phyloP scores from a whole-genome alignment of 2,888 invertebrate genomes.

The Lycaena phlaeas region DNA sequence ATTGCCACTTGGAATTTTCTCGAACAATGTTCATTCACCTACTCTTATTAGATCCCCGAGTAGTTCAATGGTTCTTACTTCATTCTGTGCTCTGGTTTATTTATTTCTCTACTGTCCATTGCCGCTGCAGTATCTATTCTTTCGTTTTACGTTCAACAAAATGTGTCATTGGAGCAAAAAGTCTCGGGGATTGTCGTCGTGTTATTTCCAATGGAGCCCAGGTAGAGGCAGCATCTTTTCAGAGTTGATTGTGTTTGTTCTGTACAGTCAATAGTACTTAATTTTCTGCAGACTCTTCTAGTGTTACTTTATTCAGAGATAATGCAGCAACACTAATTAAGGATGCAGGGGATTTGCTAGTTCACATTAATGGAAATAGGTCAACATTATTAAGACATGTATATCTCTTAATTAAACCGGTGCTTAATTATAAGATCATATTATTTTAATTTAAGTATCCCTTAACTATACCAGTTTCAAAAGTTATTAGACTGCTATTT shows the following conservation, averaged over 20 bases:
- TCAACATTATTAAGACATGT: neutral
- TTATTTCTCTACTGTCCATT: conserved; percentile 9
- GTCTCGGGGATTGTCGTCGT: conserved; percentile 4
- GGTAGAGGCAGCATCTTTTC: conserved; percentile 19
- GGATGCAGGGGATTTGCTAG: neutral
- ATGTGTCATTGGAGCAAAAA: conserved; percentile 10
- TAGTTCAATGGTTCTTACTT: conserved; percentile 7
- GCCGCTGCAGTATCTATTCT: conserved; percentile 8
- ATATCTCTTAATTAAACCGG: too few relatives aligned
- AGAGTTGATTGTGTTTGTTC: conserved; percentile 27
- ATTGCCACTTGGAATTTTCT: conserved; percentile 37
- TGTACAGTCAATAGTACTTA: conserved; percentile 43
- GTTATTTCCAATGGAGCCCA: neutral
- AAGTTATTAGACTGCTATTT: too few relatives aligned
- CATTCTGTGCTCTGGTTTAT: neutral
- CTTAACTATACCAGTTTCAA: too few relatives aligned
- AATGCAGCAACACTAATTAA: conserved; percentile 11
- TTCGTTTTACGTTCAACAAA: neutral
- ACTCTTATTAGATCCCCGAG: conserved; percentile 29
- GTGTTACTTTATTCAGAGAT: conserved; percentile 15
- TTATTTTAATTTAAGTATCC: too few relatives aligned
- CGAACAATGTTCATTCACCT: conserved; percentile 34
- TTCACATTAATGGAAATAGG: neutral
- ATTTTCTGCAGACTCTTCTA: conserved; percentile 32
- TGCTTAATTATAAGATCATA: too few relatives aligned